Base-by-base conservation (phyloP, 2,797 vertebrate species). In the Mallotus villosus region DNA sequence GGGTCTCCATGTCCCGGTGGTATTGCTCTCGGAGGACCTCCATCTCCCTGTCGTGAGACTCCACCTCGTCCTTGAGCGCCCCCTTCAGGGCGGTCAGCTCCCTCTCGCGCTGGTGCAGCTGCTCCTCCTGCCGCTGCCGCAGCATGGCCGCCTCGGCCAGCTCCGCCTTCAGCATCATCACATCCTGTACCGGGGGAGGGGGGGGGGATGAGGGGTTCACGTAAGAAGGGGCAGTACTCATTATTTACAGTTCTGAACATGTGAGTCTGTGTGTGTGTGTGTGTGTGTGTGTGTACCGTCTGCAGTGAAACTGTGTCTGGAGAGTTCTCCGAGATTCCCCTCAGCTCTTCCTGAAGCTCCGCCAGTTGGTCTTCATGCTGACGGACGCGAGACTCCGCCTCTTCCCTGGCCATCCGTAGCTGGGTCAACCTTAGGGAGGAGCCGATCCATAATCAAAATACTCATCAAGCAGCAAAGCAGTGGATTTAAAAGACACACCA, bases 31-130 rank as follows among this genome's bases (percentile, higher is more conserved):
- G 90, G 61, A 98, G 88, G 0, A 77, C 81, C 72, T 98, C 97
- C 74, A 97, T 93, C 81, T 97, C 97, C 72, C 81, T 87, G 88
- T 98, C 97, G 0, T 96, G 95, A 8, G 87, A 93, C 62, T 95
- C 93, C 84, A 98, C 96, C 92, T 98, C 97, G 46, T 98, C 96
- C 89, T 98, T 98, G 60, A 98, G 92, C 11, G 90, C 96, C 59
- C 96, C 96, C 82, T 96, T 98, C 82, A 98, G 88, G 5, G 96
- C 96, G 0, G 95, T 97, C 87, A 98, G 87, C 81, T 97, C 96
- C 37, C 96, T 87, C 74, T 97, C 97, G 12, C 95, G 87, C 85
- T 94, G 95, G 68, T 84, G 88, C 63, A 97, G 84, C 2, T 87
- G 90, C 49, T 98, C 97, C 65, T 98, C 96, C 72, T 93, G 89